These are phyloP conservation scores for Eupeodes corollae DNA, from an alignment of 1,140 invertebrate genomes.

Conservation along the genomic window DNA sequence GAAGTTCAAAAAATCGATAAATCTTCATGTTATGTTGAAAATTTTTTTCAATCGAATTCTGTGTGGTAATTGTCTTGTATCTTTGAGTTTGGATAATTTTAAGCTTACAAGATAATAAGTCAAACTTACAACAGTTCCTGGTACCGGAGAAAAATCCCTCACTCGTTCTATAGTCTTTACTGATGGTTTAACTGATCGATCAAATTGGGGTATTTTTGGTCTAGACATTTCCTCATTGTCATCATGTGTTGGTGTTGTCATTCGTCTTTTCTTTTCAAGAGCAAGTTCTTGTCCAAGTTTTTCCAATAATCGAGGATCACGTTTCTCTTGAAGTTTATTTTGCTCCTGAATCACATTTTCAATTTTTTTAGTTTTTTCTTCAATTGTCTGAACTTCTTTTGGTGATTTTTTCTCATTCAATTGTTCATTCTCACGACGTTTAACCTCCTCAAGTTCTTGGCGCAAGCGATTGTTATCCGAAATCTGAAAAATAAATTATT, in stretches of 20 bases:
- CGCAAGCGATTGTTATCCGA: constrained; percentile 42
- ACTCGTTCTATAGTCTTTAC: constrained; percentile 30
- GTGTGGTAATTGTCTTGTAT: not conserved
- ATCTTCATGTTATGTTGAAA: too few species aligned
- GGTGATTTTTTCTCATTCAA: constrained; percentile 5
- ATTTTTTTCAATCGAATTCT: too few species aligned
- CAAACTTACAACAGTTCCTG: constrained; percentile 43
- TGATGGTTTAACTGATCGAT: constrained; percentile 49
- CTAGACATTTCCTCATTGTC: constrained; percentile 30
- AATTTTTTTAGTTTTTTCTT: constrained; percentile 28
- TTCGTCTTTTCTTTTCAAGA: constrained; percentile 21
- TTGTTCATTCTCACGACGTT: constrained; percentile 36
- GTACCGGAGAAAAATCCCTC: constrained; percentile 51
- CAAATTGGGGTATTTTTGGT: constrained; percentile 41
- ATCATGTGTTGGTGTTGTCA: constrained; percentile 13
- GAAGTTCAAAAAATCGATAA: too few species aligned
- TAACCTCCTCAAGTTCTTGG: constrained; percentile 43
- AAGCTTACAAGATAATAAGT: not conserved
- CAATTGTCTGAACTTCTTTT: constrained; percentile 11
- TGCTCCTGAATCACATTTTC: constrained; percentile 35
- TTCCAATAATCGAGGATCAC: constrained; percentile 38
- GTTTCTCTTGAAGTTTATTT: constrained; percentile 35
- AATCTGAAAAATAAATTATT: constrained; percentile 27
- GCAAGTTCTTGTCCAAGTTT: constrained; percentile 31
- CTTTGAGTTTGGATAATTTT: not conserved